Percentiles rank a stretch among this genome's conserved stretches.
phyloP scores from a whole-genome alignment of 1,140 invertebrate species.

The Sminthurinus signatus region DNA sequence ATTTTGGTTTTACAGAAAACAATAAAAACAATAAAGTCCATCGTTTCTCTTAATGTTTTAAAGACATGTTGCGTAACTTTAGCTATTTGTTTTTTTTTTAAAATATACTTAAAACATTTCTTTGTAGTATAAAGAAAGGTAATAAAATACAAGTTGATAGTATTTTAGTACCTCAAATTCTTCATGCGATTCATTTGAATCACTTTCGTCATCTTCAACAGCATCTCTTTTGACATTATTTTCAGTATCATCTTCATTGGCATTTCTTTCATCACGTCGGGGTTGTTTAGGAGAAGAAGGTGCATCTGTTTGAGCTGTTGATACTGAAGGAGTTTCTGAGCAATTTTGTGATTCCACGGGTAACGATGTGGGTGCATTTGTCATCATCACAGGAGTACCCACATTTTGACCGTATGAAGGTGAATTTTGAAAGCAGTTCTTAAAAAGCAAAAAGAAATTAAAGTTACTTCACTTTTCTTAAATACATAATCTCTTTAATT shows the following conservation, averaged over 20 bases:
- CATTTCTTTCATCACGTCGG: conserved; percentile 15
- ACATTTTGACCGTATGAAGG: not conserved
- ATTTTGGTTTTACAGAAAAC: too few species aligned
- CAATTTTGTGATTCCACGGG: not conserved
- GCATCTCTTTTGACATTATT: conserved; percentile 10
- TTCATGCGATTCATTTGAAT: conserved; percentile 39
- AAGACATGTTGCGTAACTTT: too few species aligned
- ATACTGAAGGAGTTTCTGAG: not conserved
- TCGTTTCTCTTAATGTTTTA: too few species aligned
- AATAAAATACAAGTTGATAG: not conserved
- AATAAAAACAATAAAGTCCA: too few species aligned
- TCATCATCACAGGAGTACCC: conserved; percentile 3
- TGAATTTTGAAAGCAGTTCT: too few species aligned
- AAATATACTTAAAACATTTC: too few species aligned
- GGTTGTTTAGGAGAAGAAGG: conserved; percentile 16
- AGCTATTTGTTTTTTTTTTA: too few species aligned
- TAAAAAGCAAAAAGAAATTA: not conserved
- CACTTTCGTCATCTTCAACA: conserved; percentile 33
- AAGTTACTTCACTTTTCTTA: too few species aligned
- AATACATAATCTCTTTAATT: not conserved
- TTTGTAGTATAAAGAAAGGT: not conserved
- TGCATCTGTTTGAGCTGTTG: conserved; percentile 12
- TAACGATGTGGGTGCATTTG: not conserved
- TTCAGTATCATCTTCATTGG: not conserved
- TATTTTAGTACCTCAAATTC: conserved; percentile 31